Evolutionary conservation across 2,797 vertebrate species (phyloP).

Genomic region (Threskiornis aethiopicus): DNA sequence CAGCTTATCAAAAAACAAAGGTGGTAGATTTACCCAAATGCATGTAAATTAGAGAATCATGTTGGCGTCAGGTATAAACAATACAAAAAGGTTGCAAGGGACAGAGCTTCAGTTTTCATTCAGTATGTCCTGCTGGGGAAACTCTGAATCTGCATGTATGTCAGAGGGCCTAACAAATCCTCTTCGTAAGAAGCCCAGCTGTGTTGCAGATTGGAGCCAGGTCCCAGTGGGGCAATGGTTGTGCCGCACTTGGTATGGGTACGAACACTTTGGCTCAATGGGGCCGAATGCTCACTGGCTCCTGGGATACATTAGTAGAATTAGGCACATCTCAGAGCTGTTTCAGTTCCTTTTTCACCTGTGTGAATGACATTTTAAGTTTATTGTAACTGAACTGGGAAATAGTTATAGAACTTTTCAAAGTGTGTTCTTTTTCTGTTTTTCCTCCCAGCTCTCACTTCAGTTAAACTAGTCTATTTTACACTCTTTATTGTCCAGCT

Average conservation of each 20-base stretch:
- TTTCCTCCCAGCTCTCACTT: not conserved
- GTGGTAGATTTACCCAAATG: not conserved
- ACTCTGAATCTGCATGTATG: not conserved
- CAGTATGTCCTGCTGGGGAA: not conserved
- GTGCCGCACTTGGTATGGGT: fast-evolving
- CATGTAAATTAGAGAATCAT: not conserved
- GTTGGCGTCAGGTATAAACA: not conserved
- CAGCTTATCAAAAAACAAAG: not conserved
- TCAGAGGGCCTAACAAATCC: not conserved
- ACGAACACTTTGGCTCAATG: not conserved
- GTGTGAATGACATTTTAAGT: not conserved
- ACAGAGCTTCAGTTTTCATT: not conserved
- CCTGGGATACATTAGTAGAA: not conserved
- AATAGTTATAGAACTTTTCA: not conserved
- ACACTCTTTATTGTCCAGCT: not conserved
- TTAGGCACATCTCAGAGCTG: not conserved
- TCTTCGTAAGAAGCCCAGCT: not conserved
- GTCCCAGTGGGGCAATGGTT: not conserved
- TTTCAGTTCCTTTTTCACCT: not conserved
- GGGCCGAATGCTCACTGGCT: not conserved
- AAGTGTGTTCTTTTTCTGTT: not conserved
- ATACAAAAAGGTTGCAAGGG: not conserved
- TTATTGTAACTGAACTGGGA: not conserved
- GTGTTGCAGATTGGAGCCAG: not conserved
- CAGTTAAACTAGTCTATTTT: not conserved